Evolutionary conservation across 2,113 vertebrate species (phyloP), one percentile per base, ranked within the genome.

Genomic region (Columbina picui): DNA sequence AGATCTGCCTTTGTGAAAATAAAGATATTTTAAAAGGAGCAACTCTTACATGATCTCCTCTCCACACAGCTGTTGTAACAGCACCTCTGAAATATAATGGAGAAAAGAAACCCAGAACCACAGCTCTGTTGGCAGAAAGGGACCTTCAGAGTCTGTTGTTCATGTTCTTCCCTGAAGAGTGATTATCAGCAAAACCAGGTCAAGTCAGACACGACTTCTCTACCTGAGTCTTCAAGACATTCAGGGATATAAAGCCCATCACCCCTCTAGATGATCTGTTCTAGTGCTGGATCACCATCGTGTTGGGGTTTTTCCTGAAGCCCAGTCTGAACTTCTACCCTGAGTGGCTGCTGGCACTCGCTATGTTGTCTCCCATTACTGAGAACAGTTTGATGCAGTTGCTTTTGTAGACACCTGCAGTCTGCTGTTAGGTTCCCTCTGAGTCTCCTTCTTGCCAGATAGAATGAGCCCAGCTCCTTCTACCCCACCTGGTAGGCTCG

Each of bases 61-160:
- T 59, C 34, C 39, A 12, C 34, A 21, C 3, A 25, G 7, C 32
- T 36, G 25, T 29, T 89, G n/a, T 27, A 74, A n/a, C n/a, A 78
- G 55, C 21, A 65, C 3, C 7, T 30, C 67, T 86, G 34, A 64
- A 41, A 71, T 18, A 41, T 0, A n/a, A 20, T 1, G 0, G 41
- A 74, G 65, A 59, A 67, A 60, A 91, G 14, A 76, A 34, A 15
- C 67, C 32, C 21, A 55, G 77, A 74, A 78, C 25, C 22, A 9
- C 3, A 10, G 23, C 27, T 30, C 49, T 34, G 12, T 49, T 1
- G 1, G 20, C 12, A 39, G 50, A 39, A 78, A 79, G 18, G 23
- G 45, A 12, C 14, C 34, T 36, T 49, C n/a, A 49, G 21, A 65
- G 23, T 32, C 60, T 65, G 18, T 34, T 1, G 1, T 36, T 25